A percentile compares a stretch with the other conserved stretches of the same genome.
These are phyloP conservation scores for Myodes glareolus DNA, from an alignment of 2,113 vertebrate genomes.

Conservation along the genomic window DNA sequence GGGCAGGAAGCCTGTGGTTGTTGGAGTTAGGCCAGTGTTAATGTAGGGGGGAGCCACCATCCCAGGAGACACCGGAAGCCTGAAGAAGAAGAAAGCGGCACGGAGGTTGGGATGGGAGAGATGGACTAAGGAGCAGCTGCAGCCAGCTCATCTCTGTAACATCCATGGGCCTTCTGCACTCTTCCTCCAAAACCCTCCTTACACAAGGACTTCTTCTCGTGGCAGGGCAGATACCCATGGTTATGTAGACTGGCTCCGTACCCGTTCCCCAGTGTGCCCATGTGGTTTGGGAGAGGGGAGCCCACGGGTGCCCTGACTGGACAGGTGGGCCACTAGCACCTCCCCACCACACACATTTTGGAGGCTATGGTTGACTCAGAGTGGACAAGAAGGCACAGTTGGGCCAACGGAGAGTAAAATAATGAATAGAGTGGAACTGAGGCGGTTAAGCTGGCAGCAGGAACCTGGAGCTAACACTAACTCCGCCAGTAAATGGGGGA, in stretches of 20 bases:
- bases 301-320: background rate
- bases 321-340: background rate
- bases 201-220: fast-evolving
- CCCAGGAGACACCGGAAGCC: background rate
- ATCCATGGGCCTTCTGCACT: background rate
- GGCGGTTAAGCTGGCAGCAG: background rate
- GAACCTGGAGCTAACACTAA: background rate
- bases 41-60: fast-evolving
- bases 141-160: background rate
- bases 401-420: background rate
- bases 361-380: background rate
- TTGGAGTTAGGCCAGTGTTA: background rate
- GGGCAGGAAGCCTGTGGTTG: background rate
- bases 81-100: no score
- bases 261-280: background rate
- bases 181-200: background rate
- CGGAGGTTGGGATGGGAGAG: background rate
- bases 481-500: background rate
- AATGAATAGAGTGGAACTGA: background rate
- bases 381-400: no score
- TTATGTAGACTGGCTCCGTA: fast-evolving
- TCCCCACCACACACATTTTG: no score
- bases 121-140: fast-evolving
- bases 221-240: fast-evolving
- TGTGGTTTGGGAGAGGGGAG: background rate